A percentile compares a stretch with the other conserved stretches of the same genome.
These are phyloP conservation scores for Cyprinodon variegatus DNA, from an alignment of 2,113 vertebrate genomes.

Conservation along the genomic window DNA sequence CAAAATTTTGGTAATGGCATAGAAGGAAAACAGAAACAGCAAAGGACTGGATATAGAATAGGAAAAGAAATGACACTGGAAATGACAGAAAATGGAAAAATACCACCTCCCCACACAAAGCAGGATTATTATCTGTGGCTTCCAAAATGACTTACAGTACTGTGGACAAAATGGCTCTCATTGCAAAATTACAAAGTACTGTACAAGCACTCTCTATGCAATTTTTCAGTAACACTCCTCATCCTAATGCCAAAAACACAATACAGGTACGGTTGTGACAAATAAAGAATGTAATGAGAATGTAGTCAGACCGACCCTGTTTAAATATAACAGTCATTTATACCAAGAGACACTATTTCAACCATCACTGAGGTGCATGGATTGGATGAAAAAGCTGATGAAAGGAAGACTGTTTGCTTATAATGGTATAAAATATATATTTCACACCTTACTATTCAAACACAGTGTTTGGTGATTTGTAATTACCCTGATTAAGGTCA, in stretches of 20 bases:
- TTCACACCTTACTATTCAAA: too few species aligned
- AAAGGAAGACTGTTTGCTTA: too few species aligned
- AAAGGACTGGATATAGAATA: neutral
- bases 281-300: slow-evolving; percentile 10
- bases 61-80: slow-evolving; percentile 9
- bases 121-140: slow-evolving; percentile 50
- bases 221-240: slow-evolving; percentile 10
- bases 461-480: too few species aligned
- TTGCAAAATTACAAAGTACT: slow-evolving; percentile 43
- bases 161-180: slow-evolving; percentile 42
- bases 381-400: too few species aligned
- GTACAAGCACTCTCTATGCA: slow-evolving; percentile 17
- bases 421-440: too few species aligned
- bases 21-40: slow-evolving; percentile 28
- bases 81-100: slow-evolving; percentile 57
- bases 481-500: too few species aligned
- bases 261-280: neutral
- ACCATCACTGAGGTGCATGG: too few species aligned
- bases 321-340: neutral
- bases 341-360: neutral
- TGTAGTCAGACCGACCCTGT: neutral
- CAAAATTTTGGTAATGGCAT: slow-evolving; percentile 46
- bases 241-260: slow-evolving; percentile 9
- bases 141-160: slow-evolving; percentile 38
- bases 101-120: slow-evolving; percentile 46